These are phyloP conservation scores for Drosophila nigrodunni DNA, from an alignment of 1,140 invertebrate genomes.

Conservation along the genomic window DNA sequence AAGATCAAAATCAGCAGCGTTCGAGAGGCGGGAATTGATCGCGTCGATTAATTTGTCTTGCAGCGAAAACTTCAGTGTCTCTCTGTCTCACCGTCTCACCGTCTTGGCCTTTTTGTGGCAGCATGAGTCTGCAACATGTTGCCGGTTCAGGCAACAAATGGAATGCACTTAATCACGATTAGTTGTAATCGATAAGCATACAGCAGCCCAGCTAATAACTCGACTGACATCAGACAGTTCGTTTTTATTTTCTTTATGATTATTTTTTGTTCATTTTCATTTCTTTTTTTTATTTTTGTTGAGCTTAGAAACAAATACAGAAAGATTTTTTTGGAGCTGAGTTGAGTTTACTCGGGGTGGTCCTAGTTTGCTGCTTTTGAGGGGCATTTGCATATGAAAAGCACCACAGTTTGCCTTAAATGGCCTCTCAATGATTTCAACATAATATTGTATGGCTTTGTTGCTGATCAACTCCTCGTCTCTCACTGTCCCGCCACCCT, in stretches of 20 bases:
- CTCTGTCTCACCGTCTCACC: background rate
- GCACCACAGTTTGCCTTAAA: constrained; percentile 60
- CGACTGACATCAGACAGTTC: constrained; percentile 36
- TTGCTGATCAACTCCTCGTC: constrained; percentile 20
- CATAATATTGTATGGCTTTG: constrained; percentile 74
- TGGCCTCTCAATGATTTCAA: constrained; percentile 80
- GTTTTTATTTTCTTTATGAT: constrained; percentile 1
- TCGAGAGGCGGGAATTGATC: constrained; percentile 72
- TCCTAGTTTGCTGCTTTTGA: constrained; percentile 20
- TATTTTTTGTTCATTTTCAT: background rate
- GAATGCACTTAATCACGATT: constrained; percentile 84
- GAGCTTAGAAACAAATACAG: constrained; percentile 15
- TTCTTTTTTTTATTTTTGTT: background rate
- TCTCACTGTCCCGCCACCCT: background rate
- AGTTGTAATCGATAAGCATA: constrained; percentile 81
- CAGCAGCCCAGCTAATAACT: constrained; percentile 35
- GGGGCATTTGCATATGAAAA: constrained; percentile 77
- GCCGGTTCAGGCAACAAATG: constrained; percentile 61
- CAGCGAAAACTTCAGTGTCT: constrained; percentile 16
- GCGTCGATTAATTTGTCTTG: constrained; percentile 84
- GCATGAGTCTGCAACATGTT: constrained; percentile 83
- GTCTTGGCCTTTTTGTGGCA: constrained; percentile 33
- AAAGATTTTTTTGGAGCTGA: constrained; percentile 12
- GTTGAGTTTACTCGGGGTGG: constrained; percentile 59
- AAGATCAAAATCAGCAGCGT: constrained; percentile 83